Conservation (phyloP, 2,888 invertebrate genomes). For the Philopedon plagiatum region DNA sequence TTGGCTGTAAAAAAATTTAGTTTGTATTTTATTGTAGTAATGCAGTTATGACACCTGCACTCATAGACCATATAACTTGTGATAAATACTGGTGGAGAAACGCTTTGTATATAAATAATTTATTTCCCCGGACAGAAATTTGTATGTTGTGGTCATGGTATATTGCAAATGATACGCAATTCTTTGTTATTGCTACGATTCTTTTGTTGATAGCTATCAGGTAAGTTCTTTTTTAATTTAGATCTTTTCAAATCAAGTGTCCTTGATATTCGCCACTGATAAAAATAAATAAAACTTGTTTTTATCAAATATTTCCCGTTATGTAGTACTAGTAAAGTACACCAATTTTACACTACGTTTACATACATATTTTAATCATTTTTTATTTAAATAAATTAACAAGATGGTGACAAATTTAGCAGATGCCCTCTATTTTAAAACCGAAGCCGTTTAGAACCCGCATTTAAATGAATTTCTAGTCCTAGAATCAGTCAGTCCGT, state of each 20-base stretch:
- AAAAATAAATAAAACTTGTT: too few species aligned
- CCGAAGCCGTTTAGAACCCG: too few species aligned
- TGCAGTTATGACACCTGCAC: constrained; percentile 81
- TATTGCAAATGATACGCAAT: constrained; percentile 86
- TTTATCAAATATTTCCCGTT: too few species aligned
- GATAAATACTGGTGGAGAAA: constrained; percentile 88
- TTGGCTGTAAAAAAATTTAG: background rate
- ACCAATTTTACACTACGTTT: too few species aligned
- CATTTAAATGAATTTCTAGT: too few species aligned
- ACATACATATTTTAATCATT: too few species aligned
- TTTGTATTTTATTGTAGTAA: constrained; percentile 66
- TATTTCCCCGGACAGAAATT: constrained; percentile 82
- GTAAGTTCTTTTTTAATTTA: constrained; percentile 70
- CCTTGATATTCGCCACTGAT: too few species aligned
- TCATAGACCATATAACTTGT: constrained; percentile 81
- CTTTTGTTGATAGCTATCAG: constrained; percentile 78
- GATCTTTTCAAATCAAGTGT: background rate
- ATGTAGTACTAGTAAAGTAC: too few species aligned
- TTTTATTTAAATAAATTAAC: too few species aligned
- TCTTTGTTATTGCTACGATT: constrained; percentile 79
- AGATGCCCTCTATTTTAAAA: too few species aligned
- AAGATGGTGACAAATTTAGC: too few species aligned
- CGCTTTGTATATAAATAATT: constrained; percentile 85
- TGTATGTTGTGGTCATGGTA: constrained; percentile 91
- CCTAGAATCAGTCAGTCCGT: too few species aligned